Conservation (phyloP, 2,797 vertebrate genomes). For the Hydrophis major region DNA sequence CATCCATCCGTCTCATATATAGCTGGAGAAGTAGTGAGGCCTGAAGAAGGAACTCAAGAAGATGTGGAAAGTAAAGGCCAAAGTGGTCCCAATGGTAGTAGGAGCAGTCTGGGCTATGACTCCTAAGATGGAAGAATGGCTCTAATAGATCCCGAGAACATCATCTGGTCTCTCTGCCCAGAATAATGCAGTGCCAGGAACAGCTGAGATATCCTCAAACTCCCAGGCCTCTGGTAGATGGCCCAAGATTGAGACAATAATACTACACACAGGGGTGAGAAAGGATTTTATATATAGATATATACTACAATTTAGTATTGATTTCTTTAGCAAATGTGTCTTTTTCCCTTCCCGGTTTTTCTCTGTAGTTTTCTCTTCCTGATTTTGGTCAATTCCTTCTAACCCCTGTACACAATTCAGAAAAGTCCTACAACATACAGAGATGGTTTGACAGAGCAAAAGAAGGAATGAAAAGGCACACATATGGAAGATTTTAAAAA, state of each 20-base stretch:
- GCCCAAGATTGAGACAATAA: background rate
- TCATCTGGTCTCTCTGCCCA: background rate
- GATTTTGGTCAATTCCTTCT: background rate
- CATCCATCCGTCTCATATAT: background rate
- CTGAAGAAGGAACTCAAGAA: background rate
- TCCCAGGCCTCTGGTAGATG: background rate
- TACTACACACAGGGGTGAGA: background rate
- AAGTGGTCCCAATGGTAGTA: background rate
- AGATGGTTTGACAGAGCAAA: background rate
- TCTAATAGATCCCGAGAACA: background rate
- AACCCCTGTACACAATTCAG: background rate
- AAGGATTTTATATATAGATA: background rate
- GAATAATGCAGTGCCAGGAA: background rate
- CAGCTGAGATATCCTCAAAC: background rate
- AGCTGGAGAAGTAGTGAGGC: background rate
- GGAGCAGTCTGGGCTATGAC: background rate
- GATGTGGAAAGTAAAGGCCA: background rate
- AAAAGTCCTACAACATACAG: background rate
- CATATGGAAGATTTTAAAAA: background rate
- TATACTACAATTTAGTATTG: background rate
- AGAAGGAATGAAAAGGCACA: background rate
- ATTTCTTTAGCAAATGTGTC: background rate
- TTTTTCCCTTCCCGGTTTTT: background rate
- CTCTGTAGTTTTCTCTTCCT: background rate
- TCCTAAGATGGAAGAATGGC: background rate